These are phyloP conservation scores for Poeciliopsis retropinna DNA, from an alignment of 2,113 vertebrate genomes.

Conservation along the genomic window DNA sequence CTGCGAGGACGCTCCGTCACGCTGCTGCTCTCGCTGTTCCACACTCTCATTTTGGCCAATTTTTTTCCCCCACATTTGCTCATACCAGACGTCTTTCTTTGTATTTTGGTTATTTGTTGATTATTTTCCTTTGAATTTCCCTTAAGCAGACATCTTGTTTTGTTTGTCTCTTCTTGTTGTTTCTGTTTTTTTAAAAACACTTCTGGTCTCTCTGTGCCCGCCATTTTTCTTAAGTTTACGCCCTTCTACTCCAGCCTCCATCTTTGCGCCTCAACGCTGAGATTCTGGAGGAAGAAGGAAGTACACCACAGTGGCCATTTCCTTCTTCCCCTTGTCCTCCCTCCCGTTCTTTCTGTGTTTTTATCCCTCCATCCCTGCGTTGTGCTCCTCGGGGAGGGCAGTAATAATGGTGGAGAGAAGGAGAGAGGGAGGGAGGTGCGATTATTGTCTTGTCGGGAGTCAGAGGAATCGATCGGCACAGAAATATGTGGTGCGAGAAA, in stretches of 20 bases:
- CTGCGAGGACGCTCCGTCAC: conserved; percentile 57
- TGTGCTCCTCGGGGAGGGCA: conserved; percentile 82
- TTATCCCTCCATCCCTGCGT: conserved; percentile 69
- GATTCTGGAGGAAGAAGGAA: conserved; percentile 57
- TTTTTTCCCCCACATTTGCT: neutral
- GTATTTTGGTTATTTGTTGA: neutral
- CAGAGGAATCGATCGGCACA: conserved; percentile 94
- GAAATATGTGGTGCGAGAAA: conserved; percentile 97
- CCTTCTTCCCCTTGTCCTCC: conserved; percentile 63
- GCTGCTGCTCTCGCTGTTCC: conserved; percentile 35
- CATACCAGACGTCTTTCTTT: neutral
- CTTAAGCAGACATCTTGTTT: neutral
- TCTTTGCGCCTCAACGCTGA: conserved; percentile 31
- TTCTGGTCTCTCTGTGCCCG: conserved; percentile 29
- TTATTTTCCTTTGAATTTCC: conserved; percentile 17
- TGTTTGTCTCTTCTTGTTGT: conserved; percentile 25
- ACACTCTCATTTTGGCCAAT: conserved; percentile 9
- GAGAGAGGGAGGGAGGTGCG: conserved; percentile 87
- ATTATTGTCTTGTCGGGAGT: conserved; percentile 99
- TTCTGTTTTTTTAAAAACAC: conserved; percentile 42
- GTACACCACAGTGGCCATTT: conserved; percentile 66
- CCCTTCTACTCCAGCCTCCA: conserved; percentile 15
- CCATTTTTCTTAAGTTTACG: conserved; percentile 39
- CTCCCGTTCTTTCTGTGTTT: conserved; percentile 62
- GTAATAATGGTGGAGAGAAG: conserved; percentile 92